phyloP scores from a whole-genome alignment of 2,888 invertebrate genomes.

The Mechanitis messenoides region DNA sequence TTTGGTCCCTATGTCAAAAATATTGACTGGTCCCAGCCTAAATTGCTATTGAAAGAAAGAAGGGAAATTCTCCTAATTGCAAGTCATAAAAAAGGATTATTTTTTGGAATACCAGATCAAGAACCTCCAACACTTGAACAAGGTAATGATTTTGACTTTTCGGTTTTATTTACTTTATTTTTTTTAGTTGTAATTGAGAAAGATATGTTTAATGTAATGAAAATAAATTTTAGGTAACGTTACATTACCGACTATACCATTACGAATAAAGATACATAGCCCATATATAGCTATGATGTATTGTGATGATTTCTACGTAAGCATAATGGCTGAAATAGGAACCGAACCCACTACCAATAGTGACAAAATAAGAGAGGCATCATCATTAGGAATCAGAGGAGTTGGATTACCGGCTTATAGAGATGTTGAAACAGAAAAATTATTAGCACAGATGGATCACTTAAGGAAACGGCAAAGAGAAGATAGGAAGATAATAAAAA shows the following conservation, averaged over 20 bases:
- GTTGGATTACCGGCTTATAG: slow-evolving; percentile 40
- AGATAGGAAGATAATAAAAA: slow-evolving; percentile 18
- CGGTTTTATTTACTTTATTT: background rate
- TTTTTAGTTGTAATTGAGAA: too few relatives aligned
- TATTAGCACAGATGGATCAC: background rate
- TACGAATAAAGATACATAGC: slow-evolving; percentile 49
- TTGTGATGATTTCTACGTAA: slow-evolving; percentile 42
- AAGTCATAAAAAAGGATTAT: slow-evolving; percentile 46
- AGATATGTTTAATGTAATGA: background rate
- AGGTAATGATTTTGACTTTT: slow-evolving; percentile 29
- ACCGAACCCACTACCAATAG: slow-evolving; percentile 37
- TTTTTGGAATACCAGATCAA: slow-evolving; percentile 37
- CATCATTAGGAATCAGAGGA: slow-evolving; percentile 42
- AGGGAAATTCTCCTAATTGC: slow-evolving; percentile 46
- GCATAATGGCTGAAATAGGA: slow-evolving; percentile 46
- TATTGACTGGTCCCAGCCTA: slow-evolving; percentile 52
- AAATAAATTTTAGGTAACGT: slow-evolving; percentile 33
- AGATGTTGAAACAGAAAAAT: slow-evolving; percentile 29
- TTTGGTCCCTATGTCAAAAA: slow-evolving; percentile 35
- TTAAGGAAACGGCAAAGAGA: slow-evolving; percentile 14
- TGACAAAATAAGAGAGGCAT: slow-evolving; percentile 42
- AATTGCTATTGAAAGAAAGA: slow-evolving; percentile 41
- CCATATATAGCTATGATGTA: slow-evolving; percentile 52
- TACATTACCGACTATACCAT: slow-evolving; percentile 31
- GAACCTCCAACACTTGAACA: slow-evolving; percentile 33